phyloP scores from a whole-genome alignment of 1,140 invertebrate species.

The Drosophila aff. region DNA sequence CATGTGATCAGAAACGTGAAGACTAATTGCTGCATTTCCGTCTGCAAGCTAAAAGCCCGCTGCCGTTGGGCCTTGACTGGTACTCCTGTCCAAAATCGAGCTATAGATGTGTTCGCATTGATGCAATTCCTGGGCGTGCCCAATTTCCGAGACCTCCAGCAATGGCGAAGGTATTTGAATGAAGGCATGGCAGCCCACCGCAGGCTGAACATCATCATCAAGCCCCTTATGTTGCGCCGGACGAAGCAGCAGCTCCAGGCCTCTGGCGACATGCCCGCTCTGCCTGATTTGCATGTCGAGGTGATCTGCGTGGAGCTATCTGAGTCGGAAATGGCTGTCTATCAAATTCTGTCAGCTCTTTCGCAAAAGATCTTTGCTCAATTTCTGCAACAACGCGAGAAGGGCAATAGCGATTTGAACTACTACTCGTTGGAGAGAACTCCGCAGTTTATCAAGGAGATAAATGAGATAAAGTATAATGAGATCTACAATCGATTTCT shows the following conservation, averaged over 20 bases:
- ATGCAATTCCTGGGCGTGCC: slow-evolving; percentile 49
- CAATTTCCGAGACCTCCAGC: slow-evolving; percentile 38
- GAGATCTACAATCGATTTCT: slow-evolving; percentile 47
- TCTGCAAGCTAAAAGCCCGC: slow-evolving; percentile 24
- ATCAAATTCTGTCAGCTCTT: slow-evolving; percentile 54
- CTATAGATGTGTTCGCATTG: slow-evolving; percentile 55
- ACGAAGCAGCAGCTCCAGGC: slow-evolving; percentile 50
- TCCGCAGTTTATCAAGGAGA: slow-evolving; percentile 34
- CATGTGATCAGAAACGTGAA: slow-evolving; percentile 45
- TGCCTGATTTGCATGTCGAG: slow-evolving; percentile 27
- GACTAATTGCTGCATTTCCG: slow-evolving; percentile 20
- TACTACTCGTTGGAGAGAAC: slow-evolving; percentile 27
- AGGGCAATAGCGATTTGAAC: slow-evolving; percentile 46
- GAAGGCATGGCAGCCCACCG: slow-evolving; percentile 29
- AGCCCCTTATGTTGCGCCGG: slow-evolving; percentile 55
- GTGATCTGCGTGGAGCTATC: slow-evolving; percentile 36
- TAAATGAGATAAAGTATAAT: slow-evolving; percentile 18
- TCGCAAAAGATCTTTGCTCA: slow-evolving; percentile 45
- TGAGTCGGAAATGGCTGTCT: slow-evolving; percentile 43
- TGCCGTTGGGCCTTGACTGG: slow-evolving; percentile 59
- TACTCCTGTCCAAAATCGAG: slow-evolving; percentile 56
- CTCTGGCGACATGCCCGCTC: slow-evolving; percentile 42
- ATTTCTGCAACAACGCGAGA: slow-evolving; percentile 42
- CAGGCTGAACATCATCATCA: slow-evolving; percentile 39
- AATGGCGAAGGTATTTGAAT: slow-evolving; percentile 40